Conservation (phyloP, 1,140 invertebrate species). For the Ooceraea biroi region DNA sequence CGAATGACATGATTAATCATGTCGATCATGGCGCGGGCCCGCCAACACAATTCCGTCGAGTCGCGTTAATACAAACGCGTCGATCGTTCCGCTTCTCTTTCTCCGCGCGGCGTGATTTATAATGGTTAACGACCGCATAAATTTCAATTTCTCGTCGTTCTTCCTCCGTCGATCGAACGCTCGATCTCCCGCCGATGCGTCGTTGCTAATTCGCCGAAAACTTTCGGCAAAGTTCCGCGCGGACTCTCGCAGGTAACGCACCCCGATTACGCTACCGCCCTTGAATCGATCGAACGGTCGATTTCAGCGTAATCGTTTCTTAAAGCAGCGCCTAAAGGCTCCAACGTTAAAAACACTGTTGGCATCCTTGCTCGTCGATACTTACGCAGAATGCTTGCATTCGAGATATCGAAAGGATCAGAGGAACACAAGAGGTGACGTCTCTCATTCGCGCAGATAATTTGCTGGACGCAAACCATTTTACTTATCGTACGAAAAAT, state of each 20-base stretch:
- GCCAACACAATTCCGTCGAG: conserved; percentile 66
- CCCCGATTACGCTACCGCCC: conserved; percentile 69
- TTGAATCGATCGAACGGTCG: conserved; percentile 65
- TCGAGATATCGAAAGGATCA: conserved; percentile 42
- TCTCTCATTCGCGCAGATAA: no score
- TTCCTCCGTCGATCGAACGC: not conserved
- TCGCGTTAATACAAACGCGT: conserved; percentile 65
- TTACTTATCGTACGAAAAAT: no score
- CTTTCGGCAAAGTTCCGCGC: not conserved
- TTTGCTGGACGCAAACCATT: no score
- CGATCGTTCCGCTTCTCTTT: conserved; percentile 33
- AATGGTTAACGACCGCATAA: conserved; percentile 58
- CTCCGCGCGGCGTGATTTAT: conserved; percentile 64
- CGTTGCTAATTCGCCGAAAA: conserved; percentile 40
- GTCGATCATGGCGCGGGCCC: conserved; percentile 59
- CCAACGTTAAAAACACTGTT: conserved; percentile 12
- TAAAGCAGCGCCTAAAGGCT: conserved; percentile 9
- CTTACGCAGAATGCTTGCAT: conserved; percentile 21
- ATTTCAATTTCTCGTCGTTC: conserved; percentile 44
- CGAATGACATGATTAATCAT: conserved; percentile 72
- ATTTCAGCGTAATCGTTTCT: conserved; percentile 61
- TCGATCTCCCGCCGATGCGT: conserved; percentile 36
- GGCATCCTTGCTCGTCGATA: conserved; percentile 45
- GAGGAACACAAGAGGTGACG: conserved; percentile 36
- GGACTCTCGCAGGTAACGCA: conserved; percentile 29